Percentiles rank a stretch among this genome's conserved stretches.
These are phyloP conservation scores for Epicampocera succincta DNA, from an alignment of 2,888 invertebrate genomes.

Conservation along the genomic window DNA sequence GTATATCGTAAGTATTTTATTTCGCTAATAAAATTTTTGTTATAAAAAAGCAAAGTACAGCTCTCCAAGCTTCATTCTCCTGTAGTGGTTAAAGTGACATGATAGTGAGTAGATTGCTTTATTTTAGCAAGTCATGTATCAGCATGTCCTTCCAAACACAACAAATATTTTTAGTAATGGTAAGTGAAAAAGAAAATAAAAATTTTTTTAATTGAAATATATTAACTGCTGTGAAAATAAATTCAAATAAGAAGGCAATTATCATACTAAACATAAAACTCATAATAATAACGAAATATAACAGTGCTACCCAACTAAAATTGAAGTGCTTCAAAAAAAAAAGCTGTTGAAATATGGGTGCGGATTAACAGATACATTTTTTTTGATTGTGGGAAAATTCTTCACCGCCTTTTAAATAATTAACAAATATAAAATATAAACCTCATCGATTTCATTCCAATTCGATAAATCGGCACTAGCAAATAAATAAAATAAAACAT, in stretches of 20 bases:
- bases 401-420: not conserved
- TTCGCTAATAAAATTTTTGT: constrained; percentile 59
- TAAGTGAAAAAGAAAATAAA: constrained; percentile 74
- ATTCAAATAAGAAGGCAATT: not conserved
- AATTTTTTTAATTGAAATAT: constrained; percentile 32
- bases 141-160: constrained; percentile 82
- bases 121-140: constrained; percentile 82
- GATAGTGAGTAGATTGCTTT: constrained; percentile 82
- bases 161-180: constrained; percentile 81
- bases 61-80: constrained; percentile 80
- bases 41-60: constrained; percentile 79
- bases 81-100: constrained; percentile 82
- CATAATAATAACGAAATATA: constrained; percentile 19
- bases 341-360: constrained; percentile 67
- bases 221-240: not conserved
- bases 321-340: constrained; percentile 8
- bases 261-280: not conserved
- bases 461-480: not conserved
- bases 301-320: not conserved
- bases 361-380: constrained; percentile 71
- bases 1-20: constrained; percentile 12
- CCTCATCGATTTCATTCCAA: constrained; percentile 25
- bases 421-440: constrained; percentile 21
- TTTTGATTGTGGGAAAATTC: constrained; percentile 28
- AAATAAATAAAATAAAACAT: constrained; percentile 18